These are phyloP conservation scores for Campylomormyrus tamandua DNA, from an alignment of 2,113 vertebrate genomes.

Conservation along the genomic window DNA sequence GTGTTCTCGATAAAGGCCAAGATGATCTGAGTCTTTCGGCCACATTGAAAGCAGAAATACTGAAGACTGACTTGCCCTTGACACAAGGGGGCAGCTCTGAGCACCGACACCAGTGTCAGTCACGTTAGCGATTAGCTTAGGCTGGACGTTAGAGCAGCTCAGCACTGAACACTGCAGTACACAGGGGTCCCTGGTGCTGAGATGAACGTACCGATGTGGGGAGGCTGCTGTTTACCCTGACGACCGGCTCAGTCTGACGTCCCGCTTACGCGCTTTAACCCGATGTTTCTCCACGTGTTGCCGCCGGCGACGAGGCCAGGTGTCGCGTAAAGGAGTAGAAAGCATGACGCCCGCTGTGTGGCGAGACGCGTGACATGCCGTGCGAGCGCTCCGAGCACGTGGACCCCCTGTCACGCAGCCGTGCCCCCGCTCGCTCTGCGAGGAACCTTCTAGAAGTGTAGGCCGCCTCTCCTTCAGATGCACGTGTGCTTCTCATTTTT, in stretches of 20 bases:
- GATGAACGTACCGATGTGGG: background rate
- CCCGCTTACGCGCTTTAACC: background rate
- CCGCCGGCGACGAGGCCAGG: background rate
- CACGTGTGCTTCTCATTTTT: background rate
- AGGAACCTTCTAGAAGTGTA: background rate
- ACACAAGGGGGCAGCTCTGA: background rate
- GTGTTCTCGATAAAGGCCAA: background rate
- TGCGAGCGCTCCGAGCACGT: background rate
- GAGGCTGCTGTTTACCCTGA: background rate
- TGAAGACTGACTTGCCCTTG: background rate
- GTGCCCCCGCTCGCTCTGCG: background rate
- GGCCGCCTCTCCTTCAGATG: background rate
- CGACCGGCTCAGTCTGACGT: background rate
- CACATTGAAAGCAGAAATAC: background rate
- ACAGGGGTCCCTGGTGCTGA: background rate
- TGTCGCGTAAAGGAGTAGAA: background rate
- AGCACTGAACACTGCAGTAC: background rate
- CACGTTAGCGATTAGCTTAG: constrained; percentile 10
- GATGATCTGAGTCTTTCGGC: background rate
- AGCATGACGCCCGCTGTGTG: constrained; percentile 1
- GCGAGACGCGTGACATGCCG: background rate
- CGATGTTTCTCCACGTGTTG: background rate
- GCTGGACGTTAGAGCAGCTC: background rate
- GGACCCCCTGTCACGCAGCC: background rate
- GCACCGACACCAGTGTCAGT: background rate